Evolutionary conservation across 2,113 vertebrate species (phyloP), one percentile per base, ranked within the genome.

Genomic region (Nansenia antarctica): DNA sequence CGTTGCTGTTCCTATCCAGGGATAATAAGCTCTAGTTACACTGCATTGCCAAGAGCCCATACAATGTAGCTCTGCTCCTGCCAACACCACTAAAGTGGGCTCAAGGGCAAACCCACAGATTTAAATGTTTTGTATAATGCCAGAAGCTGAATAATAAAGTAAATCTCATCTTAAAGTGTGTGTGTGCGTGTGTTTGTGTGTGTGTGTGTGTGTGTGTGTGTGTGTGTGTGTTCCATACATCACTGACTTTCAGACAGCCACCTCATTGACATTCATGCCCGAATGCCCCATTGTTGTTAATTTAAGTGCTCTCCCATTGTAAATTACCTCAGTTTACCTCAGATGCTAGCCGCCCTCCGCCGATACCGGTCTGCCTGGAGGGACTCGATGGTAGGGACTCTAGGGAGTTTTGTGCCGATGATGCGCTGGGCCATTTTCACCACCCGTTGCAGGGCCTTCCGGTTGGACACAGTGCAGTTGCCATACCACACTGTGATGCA

Each of bases 1-100:
- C 24, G 47, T 64, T 31, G 62, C 42, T 20, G 42, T 30, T 49
- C 62, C 62, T 31, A 2, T 22, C 37, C 42, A 15, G 60, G 42
- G 62, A 64, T 64, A 47, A 49, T 64, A 30, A 64, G 24, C 62
- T 49, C 27, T 49, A 31, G 26, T 64, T 49, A 49, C 62, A 49
- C 39, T n/a, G 14, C 27, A 31, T 18, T 4, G 26, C 15, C 35
- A 35, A 24, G 37, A 12, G 22, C 11, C 27, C 34, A 45, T 18
- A 39, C 24, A 15, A 20, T 29, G 1, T 3, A 31, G 39, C 35
- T 42, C 35, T 12, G 22, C 24, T 27, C n/a, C n/a, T n/a, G 7
- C 58, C 32, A 34, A 60, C 31, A 60, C 58, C 34, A 6, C 15
- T 42, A 18, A 37, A 39, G 32, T 34, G 32, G 59, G 59, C 31